Evolutionary conservation across 2,797 vertebrate species (phyloP).

Genomic region (Orestias chungarensis): DNA sequence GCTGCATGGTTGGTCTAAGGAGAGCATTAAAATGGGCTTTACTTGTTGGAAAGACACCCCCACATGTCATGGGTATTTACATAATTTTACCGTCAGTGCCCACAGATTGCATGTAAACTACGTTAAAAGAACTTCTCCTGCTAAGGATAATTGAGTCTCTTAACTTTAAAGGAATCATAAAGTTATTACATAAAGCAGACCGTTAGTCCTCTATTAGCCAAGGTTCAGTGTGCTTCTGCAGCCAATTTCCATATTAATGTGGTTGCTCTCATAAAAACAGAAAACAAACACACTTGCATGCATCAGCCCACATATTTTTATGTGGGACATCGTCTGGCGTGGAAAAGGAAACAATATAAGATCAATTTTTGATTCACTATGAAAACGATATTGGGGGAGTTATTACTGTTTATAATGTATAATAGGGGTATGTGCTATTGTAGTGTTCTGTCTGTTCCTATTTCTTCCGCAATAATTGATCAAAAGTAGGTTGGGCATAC

Average conservation of each 20-base stretch:
- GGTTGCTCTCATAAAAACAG: slow-evolving; percentile 36
- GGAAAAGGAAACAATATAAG: slow-evolving; percentile 27
- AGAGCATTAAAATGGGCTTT: neutral
- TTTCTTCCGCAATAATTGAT: slow-evolving; percentile 38
- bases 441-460: slow-evolving; percentile 20
- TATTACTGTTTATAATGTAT: slow-evolving; percentile 49
- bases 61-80: slow-evolving; percentile 6
- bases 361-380: slow-evolving; percentile 52
- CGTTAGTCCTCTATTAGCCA: slow-evolving; percentile 73
- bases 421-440: slow-evolving; percentile 23
- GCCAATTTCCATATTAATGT: slow-evolving; percentile 77
- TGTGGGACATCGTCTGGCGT: slow-evolving; percentile 29
- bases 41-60: neutral
- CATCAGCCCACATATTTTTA: slow-evolving; percentile 52
- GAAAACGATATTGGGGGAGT: slow-evolving; percentile 40
- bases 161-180: slow-evolving; percentile 70
- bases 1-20: slow-evolving; percentile 4
- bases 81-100: slow-evolving; percentile 29
- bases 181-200: slow-evolving; percentile 66
- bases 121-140: slow-evolving; percentile 44
- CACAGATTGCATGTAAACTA: slow-evolving; percentile 39
- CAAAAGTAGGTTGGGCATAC: slow-evolving; percentile 33
- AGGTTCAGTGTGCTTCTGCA: slow-evolving; percentile 56
- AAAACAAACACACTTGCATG: slow-evolving; percentile 23
- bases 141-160: slow-evolving; percentile 59